Base-by-base conservation (phyloP, 2,113 vertebrate genomes). In the Ornithorhynchus anatinus region DNA sequence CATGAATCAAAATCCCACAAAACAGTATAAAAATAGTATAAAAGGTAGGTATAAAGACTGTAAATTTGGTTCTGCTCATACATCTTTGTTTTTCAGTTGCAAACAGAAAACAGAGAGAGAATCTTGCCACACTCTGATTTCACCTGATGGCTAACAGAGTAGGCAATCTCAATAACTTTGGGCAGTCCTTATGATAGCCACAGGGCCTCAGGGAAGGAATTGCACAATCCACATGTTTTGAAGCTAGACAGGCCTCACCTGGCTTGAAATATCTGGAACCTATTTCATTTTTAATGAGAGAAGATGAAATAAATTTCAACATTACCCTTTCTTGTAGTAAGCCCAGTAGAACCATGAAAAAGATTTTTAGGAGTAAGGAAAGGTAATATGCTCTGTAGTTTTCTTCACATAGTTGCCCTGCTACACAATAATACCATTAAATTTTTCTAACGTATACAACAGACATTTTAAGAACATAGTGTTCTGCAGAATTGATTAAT, bases 1-100 rank as follows among this genome's bases (percentile, higher is more conserved):
- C 77, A 29, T 79, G 81, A 85, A 80, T 79, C 80, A 85, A 84
- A 81, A 87, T 69, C 72, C 51, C 69, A 67, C 81, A 84, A 72
- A 77, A 81, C 63, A 77, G 59, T 67, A 40, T 47, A n/a, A n/a
- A 40, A n/a, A 50, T 77, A 81, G 72, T 70, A 70, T 42, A 79
- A 77, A 75, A 77, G 37, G 54, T 59, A 66, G 44, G 44, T 57
- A 70, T 61, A 84, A 85, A 80, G 66, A 22, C 10, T 25, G 19
- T 43, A 70, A 72, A 61, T 72, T 75, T 77, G 56, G 63, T 69
- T 77, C 83, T 65, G 23, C 63, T 77, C 23, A 50, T 69, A 74
- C 25, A 3, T 60, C 75, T 69, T 83, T 67, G 38, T 67, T 81
- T 56, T 77, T 71, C 23, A 72, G 48, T 69, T 38, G 33, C 59